phyloP scores from a whole-genome alignment of 2,113 vertebrate species.

The Progne subis region DNA sequence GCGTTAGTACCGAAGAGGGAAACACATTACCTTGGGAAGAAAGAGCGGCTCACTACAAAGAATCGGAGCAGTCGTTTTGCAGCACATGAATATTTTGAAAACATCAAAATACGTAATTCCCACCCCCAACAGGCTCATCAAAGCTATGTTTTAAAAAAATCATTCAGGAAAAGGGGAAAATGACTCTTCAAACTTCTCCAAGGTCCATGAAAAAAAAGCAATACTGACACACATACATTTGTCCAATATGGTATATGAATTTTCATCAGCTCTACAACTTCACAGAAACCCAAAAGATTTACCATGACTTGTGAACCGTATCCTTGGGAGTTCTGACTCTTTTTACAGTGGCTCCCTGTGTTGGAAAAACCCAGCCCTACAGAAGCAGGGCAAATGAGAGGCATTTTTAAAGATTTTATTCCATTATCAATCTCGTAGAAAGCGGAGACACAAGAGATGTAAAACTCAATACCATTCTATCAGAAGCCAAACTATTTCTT shows the following conservation, averaged over 20 bases:
- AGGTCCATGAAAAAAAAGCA: background rate
- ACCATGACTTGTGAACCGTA: background rate
- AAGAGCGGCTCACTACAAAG: fast-evolving
- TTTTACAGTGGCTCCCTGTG: background rate
- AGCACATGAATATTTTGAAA: background rate
- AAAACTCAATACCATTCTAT: background rate
- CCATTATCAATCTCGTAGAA: background rate
- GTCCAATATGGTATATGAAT: background rate
- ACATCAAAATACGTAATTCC: background rate
- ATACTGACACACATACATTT: background rate
- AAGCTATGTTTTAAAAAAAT: background rate
- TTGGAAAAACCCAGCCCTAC: background rate
- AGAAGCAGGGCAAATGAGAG: background rate
- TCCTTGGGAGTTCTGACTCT: background rate
- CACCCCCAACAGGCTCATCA: background rate
- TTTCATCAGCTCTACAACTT: background rate
- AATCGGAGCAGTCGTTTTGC: background rate
- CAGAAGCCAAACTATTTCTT: background rate
- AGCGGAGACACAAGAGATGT: background rate
- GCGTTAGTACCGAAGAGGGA: background rate
- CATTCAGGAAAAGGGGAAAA: background rate
- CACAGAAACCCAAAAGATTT: background rate
- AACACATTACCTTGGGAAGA: background rate
- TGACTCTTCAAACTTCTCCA: background rate
- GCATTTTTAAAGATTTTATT: background rate